These are phyloP conservation scores for Psilopogon haemacephalus DNA, from an alignment of 2,113 vertebrate species.

Conservation along the genomic window DNA sequence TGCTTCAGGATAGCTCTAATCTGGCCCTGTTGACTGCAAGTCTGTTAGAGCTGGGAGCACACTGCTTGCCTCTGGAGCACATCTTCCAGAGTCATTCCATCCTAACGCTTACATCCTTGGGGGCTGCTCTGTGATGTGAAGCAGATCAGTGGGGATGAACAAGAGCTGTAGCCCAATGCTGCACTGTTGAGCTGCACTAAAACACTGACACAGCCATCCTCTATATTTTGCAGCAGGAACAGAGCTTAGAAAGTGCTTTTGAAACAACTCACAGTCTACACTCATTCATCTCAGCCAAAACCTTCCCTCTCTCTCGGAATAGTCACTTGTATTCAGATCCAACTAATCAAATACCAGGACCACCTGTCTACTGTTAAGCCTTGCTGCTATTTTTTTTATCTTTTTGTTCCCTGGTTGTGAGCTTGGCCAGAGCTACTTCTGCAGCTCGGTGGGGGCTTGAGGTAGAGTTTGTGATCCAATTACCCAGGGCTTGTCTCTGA, in stretches of 20 bases:
- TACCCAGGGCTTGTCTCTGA: not conserved
- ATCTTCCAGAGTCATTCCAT: not conserved
- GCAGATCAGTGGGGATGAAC: not conserved
- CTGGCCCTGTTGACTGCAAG: not conserved
- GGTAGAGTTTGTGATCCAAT: not conserved
- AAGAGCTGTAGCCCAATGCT: not conserved
- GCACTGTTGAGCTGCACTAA: not conserved
- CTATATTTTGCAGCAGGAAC: not conserved
- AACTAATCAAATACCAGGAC: not conserved
- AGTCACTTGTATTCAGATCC: not conserved
- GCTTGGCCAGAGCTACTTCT: not conserved
- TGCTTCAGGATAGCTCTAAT: not conserved
- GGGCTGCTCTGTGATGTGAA: not conserved
- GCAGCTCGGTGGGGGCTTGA: accelerated
- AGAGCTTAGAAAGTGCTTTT: not conserved
- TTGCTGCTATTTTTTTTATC: not conserved
- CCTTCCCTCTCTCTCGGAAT: not conserved
- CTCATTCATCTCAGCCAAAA: not conserved
- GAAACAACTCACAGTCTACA: not conserved
- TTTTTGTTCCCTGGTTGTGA: not conserved
- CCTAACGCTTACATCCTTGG: accelerated
- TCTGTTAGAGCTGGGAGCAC: not conserved
- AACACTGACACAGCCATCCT: not conserved
- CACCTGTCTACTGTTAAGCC: not conserved
- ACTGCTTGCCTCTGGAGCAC: not conserved